Evolutionary conservation across 2,113 vertebrate genomes (phyloP), one percentile per base, ranked within the genome.

Genomic region (Pterocles gutturalis): DNA sequence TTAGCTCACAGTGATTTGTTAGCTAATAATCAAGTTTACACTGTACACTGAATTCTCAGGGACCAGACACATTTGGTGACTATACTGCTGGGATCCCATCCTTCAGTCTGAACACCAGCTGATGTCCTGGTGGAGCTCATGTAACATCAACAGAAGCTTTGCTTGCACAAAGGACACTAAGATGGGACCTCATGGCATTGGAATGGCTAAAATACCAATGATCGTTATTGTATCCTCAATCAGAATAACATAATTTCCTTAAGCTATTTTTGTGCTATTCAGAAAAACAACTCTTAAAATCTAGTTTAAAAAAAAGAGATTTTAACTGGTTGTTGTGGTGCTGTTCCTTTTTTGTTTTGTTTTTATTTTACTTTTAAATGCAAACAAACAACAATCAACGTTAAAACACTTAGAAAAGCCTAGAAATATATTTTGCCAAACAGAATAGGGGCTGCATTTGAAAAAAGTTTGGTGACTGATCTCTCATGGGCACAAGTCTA

Each of bases 381-480:
- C 15, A 76, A 89, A 36, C 34, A 31, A 24, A 33, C 17, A 77
- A 41, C 10, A 41, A 25, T 11, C 13, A 54, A 57, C 5, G 54
- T 41, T 85, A 79, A 94, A 91, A 53, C 41, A 69, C 89, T 51
- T 60, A 46, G 45, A 84, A 70, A 89, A 77, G n/a, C 70, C 85
- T 83, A 70, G 26, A 73, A 73, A 67, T 38, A 70, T 4, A 79
- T 62, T 90, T 94, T 90, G 67, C 62, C 96, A 89, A 94, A 86
- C 26, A 72, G 58, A 54, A 87, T 82, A 96, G 73, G 57, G 5
- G 33, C 57, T 82, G 58, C 67, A 76, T 83, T 96, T 96, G 77
- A 84, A 78, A 97, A 77, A 51, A 83, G 67, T 94, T 93, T 77
- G 73, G 21, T 57, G 26, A 66, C 75, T 51, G 26, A 51, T 89